Conservation (phyloP, 30 jellyfish, hydroid and myxozoan species). For the Aurelia sp. region DNA sequence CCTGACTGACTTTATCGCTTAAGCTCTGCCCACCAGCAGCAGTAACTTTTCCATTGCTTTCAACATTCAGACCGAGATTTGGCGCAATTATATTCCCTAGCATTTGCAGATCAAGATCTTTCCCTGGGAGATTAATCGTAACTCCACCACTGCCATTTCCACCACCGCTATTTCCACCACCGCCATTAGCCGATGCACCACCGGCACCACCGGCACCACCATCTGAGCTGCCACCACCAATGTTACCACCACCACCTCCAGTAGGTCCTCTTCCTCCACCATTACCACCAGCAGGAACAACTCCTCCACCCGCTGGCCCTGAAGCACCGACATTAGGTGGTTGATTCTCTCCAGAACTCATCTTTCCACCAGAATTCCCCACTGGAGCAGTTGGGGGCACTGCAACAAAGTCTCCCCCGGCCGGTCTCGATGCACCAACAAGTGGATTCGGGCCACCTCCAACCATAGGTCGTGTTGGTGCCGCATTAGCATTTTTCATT, state of each 20-base stretch:
- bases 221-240: constrained; percentile 23
- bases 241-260: constrained; percentile 28
- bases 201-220: constrained; percentile 10
- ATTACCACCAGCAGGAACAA: constrained; percentile 4
- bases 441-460: neutral
- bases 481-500: constrained; percentile 40
- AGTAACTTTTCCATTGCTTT: constrained; percentile 40
- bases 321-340: constrained; percentile 38
- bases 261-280: constrained; percentile 33
- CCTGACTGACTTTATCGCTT: constrained; percentile 50
- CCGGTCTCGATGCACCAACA: neutral
- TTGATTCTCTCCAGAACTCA: constrained; percentile 32
- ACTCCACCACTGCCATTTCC: constrained; percentile 39
- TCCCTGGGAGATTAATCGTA: constrained; percentile 26
- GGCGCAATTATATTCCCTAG: constrained; percentile 60
- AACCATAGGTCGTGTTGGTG: constrained; percentile 31
- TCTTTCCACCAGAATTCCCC: constrained; percentile 23
- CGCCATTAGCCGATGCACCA: neutral
- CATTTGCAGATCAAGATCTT: constrained; percentile 26
- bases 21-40: constrained; percentile 37
- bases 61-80: constrained; percentile 47
- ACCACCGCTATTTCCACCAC: constrained; percentile 13
- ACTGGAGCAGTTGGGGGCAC: constrained; percentile 20
- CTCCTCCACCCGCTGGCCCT: constrained; percentile 47
- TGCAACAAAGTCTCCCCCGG: constrained; percentile 3